These are phyloP conservation scores for Gallinago nigripennis DNA, from an alignment of 2,797 vertebrate genomes.

Conservation along the genomic window DNA sequence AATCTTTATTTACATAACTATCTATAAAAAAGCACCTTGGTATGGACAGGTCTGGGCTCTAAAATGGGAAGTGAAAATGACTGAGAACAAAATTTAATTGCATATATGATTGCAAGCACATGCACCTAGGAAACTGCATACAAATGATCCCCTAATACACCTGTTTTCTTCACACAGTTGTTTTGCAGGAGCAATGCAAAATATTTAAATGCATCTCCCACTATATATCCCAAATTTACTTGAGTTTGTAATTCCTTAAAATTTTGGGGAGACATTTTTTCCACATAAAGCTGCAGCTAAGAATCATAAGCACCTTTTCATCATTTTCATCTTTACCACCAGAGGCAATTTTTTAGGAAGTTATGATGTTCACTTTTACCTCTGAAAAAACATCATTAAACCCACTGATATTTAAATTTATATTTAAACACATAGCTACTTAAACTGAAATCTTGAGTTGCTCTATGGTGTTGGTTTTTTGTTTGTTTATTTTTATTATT, in stretches of 20 bases:
- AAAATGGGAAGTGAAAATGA: neutral
- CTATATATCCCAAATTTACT: neutral
- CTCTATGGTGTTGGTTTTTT: fast-evolving
- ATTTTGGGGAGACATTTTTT: neutral
- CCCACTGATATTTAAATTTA: neutral
- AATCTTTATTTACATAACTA: neutral
- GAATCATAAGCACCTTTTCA: neutral
- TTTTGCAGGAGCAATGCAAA: neutral
- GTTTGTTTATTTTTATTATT: neutral
- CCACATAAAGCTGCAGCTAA: neutral
- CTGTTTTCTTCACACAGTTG: neutral
- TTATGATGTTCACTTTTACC: neutral
- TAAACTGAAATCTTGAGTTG: neutral
- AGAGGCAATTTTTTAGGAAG: neutral
- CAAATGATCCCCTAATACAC: neutral
- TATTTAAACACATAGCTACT: neutral
- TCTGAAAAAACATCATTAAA: neutral
- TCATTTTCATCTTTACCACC: neutral
- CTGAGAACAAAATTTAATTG: neutral
- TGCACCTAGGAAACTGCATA: neutral
- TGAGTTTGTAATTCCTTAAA: neutral
- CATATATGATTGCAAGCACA: neutral
- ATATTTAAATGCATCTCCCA: neutral
- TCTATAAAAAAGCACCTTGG: neutral
- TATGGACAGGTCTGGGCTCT: neutral